These are phyloP conservation scores for Sycobia sp. DNA, from an alignment of 1,140 invertebrate species.

Conservation along the genomic window DNA sequence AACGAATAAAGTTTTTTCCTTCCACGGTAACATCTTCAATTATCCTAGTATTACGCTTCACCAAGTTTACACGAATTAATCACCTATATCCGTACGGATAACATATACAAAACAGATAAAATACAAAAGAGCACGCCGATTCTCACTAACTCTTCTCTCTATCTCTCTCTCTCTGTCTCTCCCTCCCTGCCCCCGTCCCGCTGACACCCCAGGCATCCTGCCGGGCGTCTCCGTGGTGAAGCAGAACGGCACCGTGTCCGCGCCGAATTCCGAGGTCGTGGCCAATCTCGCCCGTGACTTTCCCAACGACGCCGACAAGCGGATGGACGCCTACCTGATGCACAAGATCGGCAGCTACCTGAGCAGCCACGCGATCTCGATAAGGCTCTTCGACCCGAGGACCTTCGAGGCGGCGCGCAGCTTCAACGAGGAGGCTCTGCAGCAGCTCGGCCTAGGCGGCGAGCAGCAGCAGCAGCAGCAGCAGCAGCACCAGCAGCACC, in stretches of 20 bases:
- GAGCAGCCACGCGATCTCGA: slow-evolving; percentile 73
- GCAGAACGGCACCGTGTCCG: slow-evolving; percentile 62
- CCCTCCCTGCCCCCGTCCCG: too few species aligned
- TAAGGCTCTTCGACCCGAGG: slow-evolving; percentile 72
- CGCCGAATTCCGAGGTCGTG: slow-evolving; percentile 70
- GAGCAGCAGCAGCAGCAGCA: slow-evolving; percentile 16
- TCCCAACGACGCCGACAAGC: slow-evolving; percentile 75
- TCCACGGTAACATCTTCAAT: too few species aligned
- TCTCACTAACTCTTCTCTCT: too few species aligned
- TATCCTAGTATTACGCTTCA: too few species aligned
- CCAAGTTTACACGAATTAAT: too few species aligned
- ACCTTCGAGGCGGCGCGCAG: slow-evolving; percentile 65
- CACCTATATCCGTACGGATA: too few species aligned
- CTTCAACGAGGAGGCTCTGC: slow-evolving; percentile 56
- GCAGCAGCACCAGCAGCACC: too few species aligned
- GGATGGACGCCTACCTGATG: slow-evolving; percentile 76
- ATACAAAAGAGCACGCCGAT: too few species aligned
- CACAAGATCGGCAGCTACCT: slow-evolving; percentile 74
- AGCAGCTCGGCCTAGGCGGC: slow-evolving; percentile 45
- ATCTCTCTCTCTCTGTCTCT: too few species aligned
- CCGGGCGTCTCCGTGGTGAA: slow-evolving; percentile 76
- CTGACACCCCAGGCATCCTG: slow-evolving; percentile 59
- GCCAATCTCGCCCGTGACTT: slow-evolving; percentile 74
- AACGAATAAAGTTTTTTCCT: too few species aligned
- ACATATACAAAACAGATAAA: too few species aligned